These are phyloP conservation scores for Oceanites oceanicus DNA, from an alignment of 2,113 vertebrate species.

Conservation along the genomic window DNA sequence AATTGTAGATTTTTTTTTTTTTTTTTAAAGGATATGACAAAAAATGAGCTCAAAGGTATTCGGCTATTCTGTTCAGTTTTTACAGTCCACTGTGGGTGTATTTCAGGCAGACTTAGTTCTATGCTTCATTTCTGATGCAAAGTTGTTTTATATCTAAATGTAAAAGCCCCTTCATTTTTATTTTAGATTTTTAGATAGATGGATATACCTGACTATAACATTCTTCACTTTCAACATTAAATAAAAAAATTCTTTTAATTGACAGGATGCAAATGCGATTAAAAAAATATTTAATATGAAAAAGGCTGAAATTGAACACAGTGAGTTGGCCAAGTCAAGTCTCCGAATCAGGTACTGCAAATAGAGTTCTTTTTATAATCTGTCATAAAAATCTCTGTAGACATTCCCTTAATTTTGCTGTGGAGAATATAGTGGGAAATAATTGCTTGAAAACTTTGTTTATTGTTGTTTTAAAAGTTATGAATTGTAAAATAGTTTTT, in stretches of 20 bases:
- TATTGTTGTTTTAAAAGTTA: neutral
- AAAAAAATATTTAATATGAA: conserved; percentile 98
- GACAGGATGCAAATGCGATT: conserved; percentile 96
- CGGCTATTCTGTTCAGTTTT: neutral
- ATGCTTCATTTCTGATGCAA: neutral
- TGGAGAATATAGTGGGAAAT: neutral
- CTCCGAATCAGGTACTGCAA: conserved; percentile 88
- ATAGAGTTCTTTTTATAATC: neutral
- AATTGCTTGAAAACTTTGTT: neutral
- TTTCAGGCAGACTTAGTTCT: neutral
- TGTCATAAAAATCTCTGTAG: neutral
- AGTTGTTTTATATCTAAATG: neutral
- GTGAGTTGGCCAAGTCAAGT: conserved; percentile 92
- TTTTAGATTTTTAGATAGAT: neutral
- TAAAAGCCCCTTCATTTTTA: neutral
- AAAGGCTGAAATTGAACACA: conserved; percentile 93
- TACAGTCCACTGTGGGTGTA: neutral
- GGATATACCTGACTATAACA: neutral
- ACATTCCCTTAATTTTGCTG: neutral
- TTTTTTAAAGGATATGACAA: neutral
- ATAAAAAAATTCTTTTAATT: conserved; percentile 48
- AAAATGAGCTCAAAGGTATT: neutral
- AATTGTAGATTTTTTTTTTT: neutral
- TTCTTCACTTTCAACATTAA: neutral
- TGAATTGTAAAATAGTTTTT: neutral